Evolutionary conservation across 1,140 invertebrate genomes (phyloP), one percentile per base, ranked within the genome.

Genomic region (Bombus consobrinus): DNA sequence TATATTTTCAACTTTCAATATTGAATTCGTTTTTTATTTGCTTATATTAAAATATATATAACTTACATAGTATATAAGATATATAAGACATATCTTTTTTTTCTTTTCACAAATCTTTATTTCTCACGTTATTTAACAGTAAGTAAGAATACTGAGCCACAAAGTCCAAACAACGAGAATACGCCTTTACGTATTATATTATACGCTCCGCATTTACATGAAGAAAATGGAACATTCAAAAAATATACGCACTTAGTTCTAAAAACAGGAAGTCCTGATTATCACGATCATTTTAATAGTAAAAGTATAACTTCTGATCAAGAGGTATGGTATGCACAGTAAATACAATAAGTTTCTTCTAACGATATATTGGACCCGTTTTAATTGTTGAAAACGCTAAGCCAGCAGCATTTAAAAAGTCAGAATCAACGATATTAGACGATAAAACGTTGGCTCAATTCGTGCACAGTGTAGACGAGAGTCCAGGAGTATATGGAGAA

Each of bases 401-500:
- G 68, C 22, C 62, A 53, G 4, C 22, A 28, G 15, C 28, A 34
- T 9, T 74, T 5, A 13, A 69, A 32, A 80, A 15, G 3, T 37
- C 53, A 39, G 57, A 80, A 43, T 8, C 66, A 47, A 62, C 39
- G 6, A 53, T 28, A 64, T 69, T 76, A 71, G 32, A 57, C 1
- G 34, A 81, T 28, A 85, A 81, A 57, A 81, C 43, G 6, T 41
- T 77, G 18, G 4, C 22, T 15, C 53, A 64, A 34, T 87, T 81
- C 22, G 79, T 85, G 39, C 92, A 88, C 28, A 88, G 68, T 25
- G 82, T 81, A 34, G 87, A 94, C 39, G 93, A 94, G 73, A 93
- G 91, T 62, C 93, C 94, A 15, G 93, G 94, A 68, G 62, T 93
- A 18, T 94, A 91, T 76, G 94, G 93, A 10, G 92, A 94, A 88